Conservation (phyloP, 2,888 invertebrate species). For the Acanthosoma haemorrhoidale region DNA sequence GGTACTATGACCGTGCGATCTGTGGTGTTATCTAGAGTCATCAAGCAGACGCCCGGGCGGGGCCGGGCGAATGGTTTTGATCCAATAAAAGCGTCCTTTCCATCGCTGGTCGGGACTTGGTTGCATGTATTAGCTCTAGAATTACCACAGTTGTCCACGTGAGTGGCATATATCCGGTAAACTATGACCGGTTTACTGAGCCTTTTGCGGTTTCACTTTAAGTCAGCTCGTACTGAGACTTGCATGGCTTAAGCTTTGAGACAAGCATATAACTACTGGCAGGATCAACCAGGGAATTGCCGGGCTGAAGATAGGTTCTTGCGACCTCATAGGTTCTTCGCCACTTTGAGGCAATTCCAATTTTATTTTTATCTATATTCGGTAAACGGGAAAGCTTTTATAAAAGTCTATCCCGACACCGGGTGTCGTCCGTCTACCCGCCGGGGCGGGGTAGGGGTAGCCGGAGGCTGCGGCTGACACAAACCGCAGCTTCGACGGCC, state of each 20-base stretch:
- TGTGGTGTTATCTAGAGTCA: too few relatives aligned
- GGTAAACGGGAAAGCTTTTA: too few relatives aligned
- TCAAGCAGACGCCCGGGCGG: constrained; percentile 57
- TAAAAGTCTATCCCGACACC: too few relatives aligned
- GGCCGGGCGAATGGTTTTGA: constrained; percentile 52
- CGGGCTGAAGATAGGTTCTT: not conserved
- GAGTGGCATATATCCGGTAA: too few relatives aligned
- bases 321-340: not conserved
- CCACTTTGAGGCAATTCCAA: too few relatives aligned
- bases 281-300: constrained; percentile 52
- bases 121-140: constrained; percentile 45
- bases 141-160: constrained; percentile 61
- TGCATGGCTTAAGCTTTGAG: constrained; percentile 65
- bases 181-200: constrained; percentile 59
- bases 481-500: too few relatives aligned
- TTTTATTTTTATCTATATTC: too few relatives aligned
- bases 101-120: constrained; percentile 49
- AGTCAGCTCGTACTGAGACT: constrained; percentile 57
- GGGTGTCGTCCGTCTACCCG: too few relatives aligned
- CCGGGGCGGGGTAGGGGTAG: too few relatives aligned
- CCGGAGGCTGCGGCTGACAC: too few relatives aligned
- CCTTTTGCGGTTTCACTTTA: constrained; percentile 57
- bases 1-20: too few relatives aligned
- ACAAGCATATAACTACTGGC: constrained; percentile 61
- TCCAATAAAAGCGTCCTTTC: constrained; percentile 53